phyloP scores from a whole-genome alignment of 2,888 invertebrate genomes.

The Orthonychiurus folsomi region DNA sequence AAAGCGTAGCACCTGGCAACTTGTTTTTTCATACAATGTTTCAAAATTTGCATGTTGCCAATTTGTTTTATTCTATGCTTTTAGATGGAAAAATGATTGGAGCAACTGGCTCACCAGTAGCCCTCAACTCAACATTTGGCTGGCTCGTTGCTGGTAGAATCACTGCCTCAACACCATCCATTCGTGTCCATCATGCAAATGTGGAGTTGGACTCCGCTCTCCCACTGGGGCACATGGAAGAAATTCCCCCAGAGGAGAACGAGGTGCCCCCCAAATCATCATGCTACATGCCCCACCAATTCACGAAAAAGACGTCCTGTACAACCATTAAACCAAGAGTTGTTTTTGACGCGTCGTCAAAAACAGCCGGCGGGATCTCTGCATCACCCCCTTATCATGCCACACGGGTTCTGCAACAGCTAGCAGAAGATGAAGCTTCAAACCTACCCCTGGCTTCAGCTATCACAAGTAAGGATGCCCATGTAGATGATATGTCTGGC shows the following conservation, averaged over 20 bases:
- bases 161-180: neutral
- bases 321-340: slow-evolving; percentile 41
- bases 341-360: slow-evolving; percentile 42
- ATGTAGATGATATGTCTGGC: neutral
- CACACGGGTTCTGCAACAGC: neutral
- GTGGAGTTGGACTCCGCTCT: neutral
- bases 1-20: slow-evolving; percentile 3
- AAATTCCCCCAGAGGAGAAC: too few relatives aligned
- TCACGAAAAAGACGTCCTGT: slow-evolving; percentile 37
- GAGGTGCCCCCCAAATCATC: too few relatives aligned
- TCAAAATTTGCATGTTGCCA: too few relatives aligned
- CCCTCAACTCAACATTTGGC: slow-evolving; percentile 15
- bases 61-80: slow-evolving; percentile 16
- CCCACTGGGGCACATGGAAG: too few relatives aligned
- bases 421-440: neutral
- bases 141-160: slow-evolving; percentile 19
- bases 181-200: neutral
- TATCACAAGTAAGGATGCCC: neutral
- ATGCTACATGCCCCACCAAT: slow-evolving; percentile 42
- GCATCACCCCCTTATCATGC: neutral
- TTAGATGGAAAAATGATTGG: slow-evolving; percentile 12
- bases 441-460: neutral
- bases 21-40: slow-evolving; percentile 7
- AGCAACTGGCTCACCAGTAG: slow-evolving; percentile 13
- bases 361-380: slow-evolving; percentile 32